Base-by-base conservation (phyloP, 2,888 invertebrate genomes). In the Tholera decimalis region DNA sequence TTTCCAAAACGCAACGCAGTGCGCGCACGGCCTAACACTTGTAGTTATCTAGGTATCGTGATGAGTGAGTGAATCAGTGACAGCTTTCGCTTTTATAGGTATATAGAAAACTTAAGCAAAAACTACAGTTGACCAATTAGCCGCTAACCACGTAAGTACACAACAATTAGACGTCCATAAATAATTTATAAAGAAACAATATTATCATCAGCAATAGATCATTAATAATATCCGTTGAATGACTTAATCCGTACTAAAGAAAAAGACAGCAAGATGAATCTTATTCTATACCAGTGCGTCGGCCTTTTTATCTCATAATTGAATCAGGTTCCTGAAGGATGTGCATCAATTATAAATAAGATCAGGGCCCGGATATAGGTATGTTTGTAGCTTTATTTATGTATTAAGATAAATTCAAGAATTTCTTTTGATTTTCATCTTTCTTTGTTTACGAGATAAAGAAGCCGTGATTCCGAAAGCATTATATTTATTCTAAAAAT, bases 291-390 rank as follows among this genome's bases (percentile, higher is more conserved):
- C 37, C 8, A 35, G 33, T 28, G 58, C 51, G 41, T 50, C 41
- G 56, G 57, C 15, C 35, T 56, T 71, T 59, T 72, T 72, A 75
- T 67, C 75, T 62, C 39, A 62, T 67, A 72, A 75, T 72, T 72
- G 51, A 67, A 75, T 75, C 75, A 50, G 61, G 53, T 67, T 67
- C 24, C 46, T 65, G 60, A 74, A 70, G 70, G 73, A 74, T 70
- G 70, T 28, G 37, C 56, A 73, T 47, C 44, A 20, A 54, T 13
- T 84, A 62, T 72, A 85, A 71, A 82, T 80, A 84, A 58, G 61
- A 69, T 39, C 61, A 70, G 68, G 61, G 67, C 82, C 84, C 49
- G 49, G 61, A 73, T 72, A 67, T 39, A 67, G 33, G 39, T 53
- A 33, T 55, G 44, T 60, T 59, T 26, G 44, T 41, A 22, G 9